Evolutionary conservation across 1,140 invertebrate species (phyloP).

Genomic region (Lysiphlebus fabarum): DNA sequence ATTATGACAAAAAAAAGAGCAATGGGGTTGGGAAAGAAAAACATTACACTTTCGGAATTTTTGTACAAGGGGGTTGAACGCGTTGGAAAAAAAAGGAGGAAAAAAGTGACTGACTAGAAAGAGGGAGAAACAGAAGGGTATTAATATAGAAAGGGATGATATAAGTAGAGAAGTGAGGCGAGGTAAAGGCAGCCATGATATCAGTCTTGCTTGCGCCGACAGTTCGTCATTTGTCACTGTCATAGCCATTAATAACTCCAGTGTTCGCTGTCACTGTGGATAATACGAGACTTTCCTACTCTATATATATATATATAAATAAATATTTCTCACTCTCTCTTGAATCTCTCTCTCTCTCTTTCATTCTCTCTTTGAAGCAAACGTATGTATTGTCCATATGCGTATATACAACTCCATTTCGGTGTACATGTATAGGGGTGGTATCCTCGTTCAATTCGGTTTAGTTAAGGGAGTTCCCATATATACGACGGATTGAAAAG

Average conservation of each 20-base stretch:
- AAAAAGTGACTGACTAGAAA: not conserved
- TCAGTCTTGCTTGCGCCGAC: slow-evolving; percentile 58
- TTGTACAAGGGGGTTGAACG: slow-evolving; percentile 12
- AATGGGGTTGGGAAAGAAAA: too few relatives aligned
- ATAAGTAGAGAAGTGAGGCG: slow-evolving; percentile 38
- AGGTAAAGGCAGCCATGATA: slow-evolving; percentile 54
- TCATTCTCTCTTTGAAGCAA: slow-evolving; percentile 5
- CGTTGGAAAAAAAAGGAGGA: slow-evolving; percentile 22
- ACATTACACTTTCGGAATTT: too few relatives aligned
- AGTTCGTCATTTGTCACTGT: slow-evolving; percentile 58
- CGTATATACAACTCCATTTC: not conserved
- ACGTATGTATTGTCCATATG: not conserved
- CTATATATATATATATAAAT: too few relatives aligned
- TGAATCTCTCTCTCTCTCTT: slow-evolving; percentile 36
- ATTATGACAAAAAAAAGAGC: too few relatives aligned
- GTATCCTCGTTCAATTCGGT: slow-evolving; percentile 49
- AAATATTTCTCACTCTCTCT: slow-evolving; percentile 11
- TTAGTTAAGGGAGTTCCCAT: slow-evolving; percentile 47
- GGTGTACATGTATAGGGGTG: slow-evolving; percentile 43
- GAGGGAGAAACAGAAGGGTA: slow-evolving; percentile 4
- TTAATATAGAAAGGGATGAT: slow-evolving; percentile 28
- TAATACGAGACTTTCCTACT: slow-evolving; percentile 45
- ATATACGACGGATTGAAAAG: slow-evolving; percentile 46
- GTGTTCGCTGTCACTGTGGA: slow-evolving; percentile 55
- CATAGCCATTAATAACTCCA: slow-evolving; percentile 56